These are phyloP conservation scores for Ormyrus thymus DNA, from an alignment of 2,888 invertebrate genomes.

Conservation along the genomic window DNA sequence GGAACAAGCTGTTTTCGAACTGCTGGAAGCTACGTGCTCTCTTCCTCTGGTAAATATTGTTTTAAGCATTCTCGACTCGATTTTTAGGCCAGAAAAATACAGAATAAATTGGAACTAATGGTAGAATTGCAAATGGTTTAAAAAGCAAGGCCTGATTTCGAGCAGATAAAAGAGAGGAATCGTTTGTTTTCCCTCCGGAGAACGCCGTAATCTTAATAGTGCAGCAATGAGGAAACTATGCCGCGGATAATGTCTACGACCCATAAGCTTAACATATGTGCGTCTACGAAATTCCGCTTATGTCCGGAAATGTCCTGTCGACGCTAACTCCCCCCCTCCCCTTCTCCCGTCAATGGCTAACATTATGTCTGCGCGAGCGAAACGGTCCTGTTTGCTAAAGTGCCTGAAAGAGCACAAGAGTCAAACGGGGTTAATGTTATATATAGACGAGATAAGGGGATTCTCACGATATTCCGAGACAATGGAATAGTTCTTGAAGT, in stretches of 20 bases:
- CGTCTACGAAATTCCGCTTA: conserved; percentile 17
- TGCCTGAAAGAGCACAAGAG: conserved; percentile 4
- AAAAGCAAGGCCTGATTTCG: too few species aligned
- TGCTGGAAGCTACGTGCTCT: too few species aligned
- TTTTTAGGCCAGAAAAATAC: too few species aligned
- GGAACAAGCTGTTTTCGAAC: too few species aligned
- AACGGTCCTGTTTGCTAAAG: conserved; percentile 5
- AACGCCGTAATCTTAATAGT: not conserved
- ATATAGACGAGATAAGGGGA: not conserved
- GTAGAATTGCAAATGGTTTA: too few species aligned
- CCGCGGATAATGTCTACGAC: not conserved
- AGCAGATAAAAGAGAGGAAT: too few species aligned
- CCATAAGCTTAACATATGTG: not conserved
- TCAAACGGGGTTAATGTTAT: not conserved
- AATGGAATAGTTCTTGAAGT: too few species aligned
- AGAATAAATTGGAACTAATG: too few species aligned
- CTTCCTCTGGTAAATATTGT: too few species aligned
- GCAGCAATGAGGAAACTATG: not conserved
- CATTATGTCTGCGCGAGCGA: conserved; percentile 18
- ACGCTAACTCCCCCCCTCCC: not conserved
- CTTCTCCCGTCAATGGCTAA: not conserved
- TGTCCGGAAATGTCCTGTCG: conserved; percentile 6
- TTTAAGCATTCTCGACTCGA: too few species aligned
- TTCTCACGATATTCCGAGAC: too few species aligned
- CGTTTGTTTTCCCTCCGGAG: too few species aligned